A percentile compares a stretch with the other conserved stretches of the same genome.
Conservation (phyloP, 92 coral and sea anemone genomes). For the Umimayanthus chanpuru region DNA sequence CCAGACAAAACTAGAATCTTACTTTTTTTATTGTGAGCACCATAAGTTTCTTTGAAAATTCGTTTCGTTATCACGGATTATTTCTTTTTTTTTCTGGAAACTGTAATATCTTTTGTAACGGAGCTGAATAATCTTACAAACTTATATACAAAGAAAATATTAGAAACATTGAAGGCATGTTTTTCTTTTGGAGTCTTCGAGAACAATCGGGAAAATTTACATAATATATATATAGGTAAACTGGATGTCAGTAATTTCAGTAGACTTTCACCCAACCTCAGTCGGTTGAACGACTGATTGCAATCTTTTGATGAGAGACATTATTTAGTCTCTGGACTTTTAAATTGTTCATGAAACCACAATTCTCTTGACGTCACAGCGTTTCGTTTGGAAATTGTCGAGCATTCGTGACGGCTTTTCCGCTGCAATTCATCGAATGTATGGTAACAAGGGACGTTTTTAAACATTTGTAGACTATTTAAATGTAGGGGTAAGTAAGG, state of each 20-base stretch:
- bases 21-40: not conserved
- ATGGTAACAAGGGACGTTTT: not conserved
- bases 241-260: not conserved
- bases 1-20: not conserved
- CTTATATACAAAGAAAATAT: not conserved
- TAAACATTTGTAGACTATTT: not conserved
- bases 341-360: not conserved
- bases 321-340: not conserved
- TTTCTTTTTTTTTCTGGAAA: not conserved
- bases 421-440: not conserved
- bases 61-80: not conserved
- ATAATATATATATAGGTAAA: no score
- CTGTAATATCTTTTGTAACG: not conserved
- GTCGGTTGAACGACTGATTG: not conserved
- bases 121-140: not conserved
- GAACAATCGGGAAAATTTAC: not conserved
- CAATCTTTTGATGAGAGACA: not conserved
- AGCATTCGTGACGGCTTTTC: not conserved
- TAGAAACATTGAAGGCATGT: not conserved
- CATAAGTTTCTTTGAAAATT: not conserved
- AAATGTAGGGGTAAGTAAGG: not conserved
- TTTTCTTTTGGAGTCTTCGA: not conserved
- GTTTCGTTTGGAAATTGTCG: not conserved
- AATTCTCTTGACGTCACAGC: not conserved
- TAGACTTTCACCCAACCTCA: not conserved